Evolutionary conservation across 2,888 invertebrate species (phyloP).

Genomic region (Mimachlamys varia): DNA sequence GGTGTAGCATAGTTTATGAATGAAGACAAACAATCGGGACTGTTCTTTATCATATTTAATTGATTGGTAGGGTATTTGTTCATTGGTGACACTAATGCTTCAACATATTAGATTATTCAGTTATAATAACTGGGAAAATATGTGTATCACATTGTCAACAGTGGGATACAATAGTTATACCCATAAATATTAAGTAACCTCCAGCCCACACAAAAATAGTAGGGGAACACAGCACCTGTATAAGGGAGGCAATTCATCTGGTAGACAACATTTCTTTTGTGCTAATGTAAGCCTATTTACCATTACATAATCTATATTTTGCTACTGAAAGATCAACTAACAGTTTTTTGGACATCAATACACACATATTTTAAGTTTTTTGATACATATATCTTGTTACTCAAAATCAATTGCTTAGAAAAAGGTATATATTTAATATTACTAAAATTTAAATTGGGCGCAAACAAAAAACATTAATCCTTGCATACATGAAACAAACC

Average conservation of each 20-base stretch:
- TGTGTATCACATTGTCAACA: slow-evolving; percentile 6
- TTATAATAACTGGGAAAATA: background rate
- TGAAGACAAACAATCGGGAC: background rate
- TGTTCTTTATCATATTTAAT: slow-evolving; percentile 25
- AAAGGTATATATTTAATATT: too few relatives aligned
- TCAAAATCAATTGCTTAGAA: too few relatives aligned
- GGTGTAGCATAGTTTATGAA: background rate
- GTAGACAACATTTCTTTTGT: too few relatives aligned
- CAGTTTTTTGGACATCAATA: background rate
- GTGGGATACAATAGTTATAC: background rate
- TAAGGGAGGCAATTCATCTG: slow-evolving; percentile 3
- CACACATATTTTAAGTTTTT: background rate
- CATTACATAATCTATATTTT: background rate
- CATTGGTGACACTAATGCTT: slow-evolving; percentile 29
- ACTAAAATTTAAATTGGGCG: too few relatives aligned
- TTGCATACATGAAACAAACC: too few relatives aligned
- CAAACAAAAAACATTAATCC: too few relatives aligned
- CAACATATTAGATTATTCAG: background rate
- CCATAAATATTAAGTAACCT: background rate
- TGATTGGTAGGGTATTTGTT: background rate
- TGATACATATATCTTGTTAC: background rate
- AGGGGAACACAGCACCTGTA: background rate
- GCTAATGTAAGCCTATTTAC: background rate
- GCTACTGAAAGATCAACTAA: background rate
- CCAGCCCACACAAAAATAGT: background rate